Percentiles rank a stretch among this genome's conserved stretches.
These are phyloP conservation scores for Motacilla alba DNA, from an alignment of 2,113 vertebrate genomes.

Conservation along the genomic window DNA sequence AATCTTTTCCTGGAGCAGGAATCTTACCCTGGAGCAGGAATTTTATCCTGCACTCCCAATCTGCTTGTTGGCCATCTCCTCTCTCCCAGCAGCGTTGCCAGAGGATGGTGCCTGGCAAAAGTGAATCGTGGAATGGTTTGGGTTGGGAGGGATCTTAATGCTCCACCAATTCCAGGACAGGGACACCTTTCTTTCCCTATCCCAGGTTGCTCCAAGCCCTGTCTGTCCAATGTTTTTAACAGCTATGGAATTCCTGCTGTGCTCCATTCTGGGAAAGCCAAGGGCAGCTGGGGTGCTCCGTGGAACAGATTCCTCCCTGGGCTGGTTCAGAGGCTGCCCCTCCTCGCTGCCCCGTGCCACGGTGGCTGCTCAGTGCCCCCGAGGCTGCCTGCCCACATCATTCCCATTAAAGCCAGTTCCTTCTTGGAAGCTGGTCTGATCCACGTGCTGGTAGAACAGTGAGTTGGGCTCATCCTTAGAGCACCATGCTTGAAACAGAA, in stretches of 20 bases:
- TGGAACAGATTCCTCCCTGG: not conserved
- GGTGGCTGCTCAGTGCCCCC: not conserved
- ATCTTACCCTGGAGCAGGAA: not conserved
- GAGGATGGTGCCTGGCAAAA: accelerated
- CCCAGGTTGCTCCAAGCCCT: not conserved
- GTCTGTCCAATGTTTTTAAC: not conserved
- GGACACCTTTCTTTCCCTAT: not conserved
- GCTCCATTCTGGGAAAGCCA: not conserved
- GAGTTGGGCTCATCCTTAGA: not conserved
- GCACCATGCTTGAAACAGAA: not conserved
- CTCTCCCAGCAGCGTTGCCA: not conserved
- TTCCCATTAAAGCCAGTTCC: not conserved
- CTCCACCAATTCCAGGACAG: not conserved
- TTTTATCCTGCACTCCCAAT: not conserved
- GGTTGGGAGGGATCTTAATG: not conserved
- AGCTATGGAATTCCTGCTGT: not conserved
- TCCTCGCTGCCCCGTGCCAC: accelerated
- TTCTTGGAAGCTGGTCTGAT: not conserved
- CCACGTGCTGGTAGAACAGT: not conserved
- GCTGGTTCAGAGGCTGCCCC: not conserved
- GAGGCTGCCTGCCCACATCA: not conserved
- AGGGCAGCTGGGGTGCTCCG: not conserved
- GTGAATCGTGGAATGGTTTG: not conserved
- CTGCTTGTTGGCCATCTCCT: not conserved
- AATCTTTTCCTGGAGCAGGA: too few species aligned